Evolutionary conservation across 2,888 invertebrate genomes (phyloP), one percentile per base, ranked within the genome.

Genomic region (Tipula confusa): DNA sequence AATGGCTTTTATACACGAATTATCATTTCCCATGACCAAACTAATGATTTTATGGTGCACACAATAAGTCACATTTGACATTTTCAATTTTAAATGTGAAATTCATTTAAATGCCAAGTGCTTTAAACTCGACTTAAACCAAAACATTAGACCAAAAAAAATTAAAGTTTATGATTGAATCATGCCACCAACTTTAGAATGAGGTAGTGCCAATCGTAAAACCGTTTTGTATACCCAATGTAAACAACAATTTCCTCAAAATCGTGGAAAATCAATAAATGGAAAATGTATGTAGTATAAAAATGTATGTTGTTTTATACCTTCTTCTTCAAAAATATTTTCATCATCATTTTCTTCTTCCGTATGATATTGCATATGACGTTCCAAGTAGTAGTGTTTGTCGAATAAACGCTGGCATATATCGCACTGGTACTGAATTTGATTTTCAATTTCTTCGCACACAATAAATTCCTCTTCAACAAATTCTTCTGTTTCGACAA

Each of bases 401-500:
- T 31, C 18, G 24, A 82, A 82, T 33, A 82, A 82, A 29, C 82
- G 82, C 29, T 82, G 29, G 33, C 82, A 82, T 82, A 82, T 82
- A 33, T 82, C 82, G 18, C 82, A 82, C 13, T 82, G 31, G 24
- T 82, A 82, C 18, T 29, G 82, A 24, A 82, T 33, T 5, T 82
- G 31, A 82, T 33, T 82, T 33, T 33, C 33, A 33, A 82, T 18
- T 33, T 82, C 82, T 33, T 82, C 82, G 11, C 82, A 31, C 15
- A 33, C 33, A 33, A 82, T 82, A 33, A 33, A 82, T 82, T 82
- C 82, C 33, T 82, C 82, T 82, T 82, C 82, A 18, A 82, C 82
- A 82, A 33, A 82, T 82, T 82, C 82, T 82, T 82, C 82, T 82
- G 82, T 82, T 36, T 82, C 82, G 11, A 82, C 82, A 33, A 82